Base-by-base conservation (phyloP, 2,888 invertebrate species). In the Perizoma flavofasciatum region DNA sequence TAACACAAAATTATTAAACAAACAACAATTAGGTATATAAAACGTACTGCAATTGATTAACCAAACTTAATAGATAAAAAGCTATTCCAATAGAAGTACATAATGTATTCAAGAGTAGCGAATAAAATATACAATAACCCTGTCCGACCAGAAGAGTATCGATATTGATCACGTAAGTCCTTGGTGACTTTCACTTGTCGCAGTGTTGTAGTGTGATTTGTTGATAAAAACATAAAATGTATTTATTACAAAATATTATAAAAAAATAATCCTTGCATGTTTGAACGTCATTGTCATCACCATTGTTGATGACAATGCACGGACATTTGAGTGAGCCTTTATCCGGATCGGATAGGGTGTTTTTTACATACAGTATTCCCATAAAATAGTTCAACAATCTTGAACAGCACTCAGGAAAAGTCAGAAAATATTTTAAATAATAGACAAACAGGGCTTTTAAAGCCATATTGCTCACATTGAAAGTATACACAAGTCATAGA, bases 1-100 rank as follows among this genome's bases (percentile, higher is more conserved):
- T 58, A 64, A 64, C 63, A 65, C 51, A 56, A 60, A 50, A 64
- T 69, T 67, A 66, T 62, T 65, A 61, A 66, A 61, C 59, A 67
- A 65, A 60, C 61, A 65, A 67, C 60, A 59, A 49, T 40, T 57
- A 44, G 45, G 35, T 59, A 41, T 33, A 40, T 22, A 59, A 51
- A 51, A 55, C 39, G 33, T 47, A 40, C 40, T 52, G 51, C 35
- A 49, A 56, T 34, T 35, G 22, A 22, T 22, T 22, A 22, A 22
- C 22, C 22, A 22, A 22, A 22, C 22, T 22, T 22, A 22, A n/a
- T 41, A 49, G 59, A 44, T 56, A 55, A 60, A 62, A 58, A 54
- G 46, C 43, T 9, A 59, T 37, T 37, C 5, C 37, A 4, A 37
- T 7, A 7, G 37, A 11, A 37, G 43, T 10, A 53, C 35, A 57